Conservation (phyloP, 2,888 invertebrate genomes). For the Girardia tigrina region DNA sequence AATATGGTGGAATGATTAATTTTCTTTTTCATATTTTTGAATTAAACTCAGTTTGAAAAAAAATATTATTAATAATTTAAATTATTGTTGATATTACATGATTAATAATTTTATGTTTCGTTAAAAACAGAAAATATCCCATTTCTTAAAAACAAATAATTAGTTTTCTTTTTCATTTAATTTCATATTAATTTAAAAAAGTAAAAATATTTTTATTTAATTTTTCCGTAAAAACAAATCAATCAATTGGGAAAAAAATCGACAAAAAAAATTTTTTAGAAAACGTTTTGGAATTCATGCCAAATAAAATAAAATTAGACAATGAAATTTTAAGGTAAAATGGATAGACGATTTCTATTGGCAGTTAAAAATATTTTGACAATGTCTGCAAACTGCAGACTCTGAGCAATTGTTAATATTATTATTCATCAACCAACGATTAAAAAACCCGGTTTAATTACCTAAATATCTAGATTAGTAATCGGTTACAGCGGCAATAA, state of each 20-base stretch:
- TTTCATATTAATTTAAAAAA: neutral
- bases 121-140: too few relatives aligned
- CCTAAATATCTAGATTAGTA: neutral
- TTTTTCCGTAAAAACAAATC: too few relatives aligned
- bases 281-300: neutral
- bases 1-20: conserved; percentile 23
- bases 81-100: too few relatives aligned
- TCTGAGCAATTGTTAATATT: conserved; percentile 3
- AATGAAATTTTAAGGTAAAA: neutral
- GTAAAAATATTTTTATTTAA: neutral
- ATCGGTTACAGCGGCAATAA: neutral
- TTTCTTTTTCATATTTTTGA: neutral
- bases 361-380: neutral
- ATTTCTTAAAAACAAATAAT: too few relatives aligned
- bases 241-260: too few relatives aligned
- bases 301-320: conserved; percentile 17
- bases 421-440: neutral
- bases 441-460: too few relatives aligned
- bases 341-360: conserved; percentile 13
- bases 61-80: neutral
- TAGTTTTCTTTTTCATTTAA: neutral
- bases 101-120: too few relatives aligned
- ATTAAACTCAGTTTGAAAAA: neutral
- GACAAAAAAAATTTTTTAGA: too few relatives aligned
- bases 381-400: neutral